Evolutionary conservation across 1,140 invertebrate genomes (phyloP).

Genomic region (Armadillidium nasatum): DNA sequence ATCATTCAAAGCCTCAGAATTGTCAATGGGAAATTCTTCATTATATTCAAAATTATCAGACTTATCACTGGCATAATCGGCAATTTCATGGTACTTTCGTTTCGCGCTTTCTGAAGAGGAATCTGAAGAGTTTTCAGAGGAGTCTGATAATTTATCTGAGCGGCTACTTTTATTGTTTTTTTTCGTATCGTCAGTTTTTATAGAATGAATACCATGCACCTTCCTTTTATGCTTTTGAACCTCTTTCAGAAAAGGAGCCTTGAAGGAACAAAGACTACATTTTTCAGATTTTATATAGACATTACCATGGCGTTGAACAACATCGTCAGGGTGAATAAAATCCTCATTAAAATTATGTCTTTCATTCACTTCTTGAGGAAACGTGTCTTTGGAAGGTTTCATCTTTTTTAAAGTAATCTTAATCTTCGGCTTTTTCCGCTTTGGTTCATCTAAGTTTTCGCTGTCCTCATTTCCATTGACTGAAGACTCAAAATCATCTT

Average conservation of each 20-base stretch:
- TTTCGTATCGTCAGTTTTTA: not conserved
- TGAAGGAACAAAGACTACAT: constrained; percentile 55
- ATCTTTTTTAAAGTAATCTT: constrained; percentile 47
- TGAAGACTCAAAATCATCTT: constrained; percentile 41
- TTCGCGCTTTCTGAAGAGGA: not conserved
- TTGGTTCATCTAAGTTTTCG: constrained; percentile 40
- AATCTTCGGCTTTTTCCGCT: constrained; percentile 44
- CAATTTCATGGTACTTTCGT: not conserved
- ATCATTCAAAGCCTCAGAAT: not conserved
- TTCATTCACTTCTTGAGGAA: constrained; percentile 45
- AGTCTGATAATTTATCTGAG: not conserved
- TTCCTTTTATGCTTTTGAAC: constrained; percentile 55
- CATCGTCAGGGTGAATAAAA: constrained; percentile 55
- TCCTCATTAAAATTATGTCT: constrained; percentile 49
- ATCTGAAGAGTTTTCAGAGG: not conserved
- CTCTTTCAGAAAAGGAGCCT: constrained; percentile 56
- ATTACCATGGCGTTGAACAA: constrained; percentile 52
- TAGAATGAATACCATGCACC: constrained; percentile 47
- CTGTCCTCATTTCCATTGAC: constrained; percentile 47
- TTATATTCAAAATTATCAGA: not conserved
- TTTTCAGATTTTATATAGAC: constrained; percentile 52
- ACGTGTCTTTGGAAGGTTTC: constrained; percentile 44
- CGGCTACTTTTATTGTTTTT: not conserved
- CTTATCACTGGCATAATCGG: not conserved
- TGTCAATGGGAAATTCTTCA: not conserved